Conservation (phyloP, 2,113 vertebrate genomes). For the Morone chrysops region DNA sequence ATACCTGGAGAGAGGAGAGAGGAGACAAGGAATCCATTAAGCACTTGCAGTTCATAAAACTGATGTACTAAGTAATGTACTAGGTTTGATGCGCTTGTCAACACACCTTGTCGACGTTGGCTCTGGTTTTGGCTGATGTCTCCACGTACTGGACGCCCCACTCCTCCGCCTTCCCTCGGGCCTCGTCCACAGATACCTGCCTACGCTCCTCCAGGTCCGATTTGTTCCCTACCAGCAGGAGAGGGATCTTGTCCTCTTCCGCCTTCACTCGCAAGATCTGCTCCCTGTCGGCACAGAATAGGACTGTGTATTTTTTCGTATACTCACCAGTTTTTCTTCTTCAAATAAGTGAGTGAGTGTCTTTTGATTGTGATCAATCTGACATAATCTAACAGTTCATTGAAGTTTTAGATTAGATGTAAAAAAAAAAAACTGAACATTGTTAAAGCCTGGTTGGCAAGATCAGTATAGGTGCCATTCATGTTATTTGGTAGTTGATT, state of each 20-base stretch:
- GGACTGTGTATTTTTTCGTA: not conserved
- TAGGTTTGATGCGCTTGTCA: not conserved
- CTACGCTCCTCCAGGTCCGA: conserved; percentile 81
- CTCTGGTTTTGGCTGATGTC: conserved; percentile 86
- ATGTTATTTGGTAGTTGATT: not conserved
- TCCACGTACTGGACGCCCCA: conserved; percentile 85
- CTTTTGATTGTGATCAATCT: no score
- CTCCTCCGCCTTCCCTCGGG: conserved; percentile 77
- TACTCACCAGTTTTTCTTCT: not conserved
- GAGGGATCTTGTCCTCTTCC: conserved; percentile 81
- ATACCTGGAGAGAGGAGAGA: conserved; percentile 85
- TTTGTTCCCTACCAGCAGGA: conserved; percentile 81
- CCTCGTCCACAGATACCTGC: conserved; percentile 78
- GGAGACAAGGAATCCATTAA: not conserved
- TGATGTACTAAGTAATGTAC: no score
- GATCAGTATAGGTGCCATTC: not conserved
- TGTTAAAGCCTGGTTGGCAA: not conserved
- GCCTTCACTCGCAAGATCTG: conserved; percentile 83
- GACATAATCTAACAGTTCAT: no score
- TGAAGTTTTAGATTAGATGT: not conserved
- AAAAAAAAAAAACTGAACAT: not conserved
- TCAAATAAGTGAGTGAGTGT: not conserved
- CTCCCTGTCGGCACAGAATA: conserved; percentile 63
- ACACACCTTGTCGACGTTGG: conserved; percentile 85
- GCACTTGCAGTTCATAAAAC: not conserved